These are phyloP conservation scores for Melanotaenia pygmaea DNA, from an alignment of 2,797 vertebrate species.

Conservation along the genomic window DNA sequence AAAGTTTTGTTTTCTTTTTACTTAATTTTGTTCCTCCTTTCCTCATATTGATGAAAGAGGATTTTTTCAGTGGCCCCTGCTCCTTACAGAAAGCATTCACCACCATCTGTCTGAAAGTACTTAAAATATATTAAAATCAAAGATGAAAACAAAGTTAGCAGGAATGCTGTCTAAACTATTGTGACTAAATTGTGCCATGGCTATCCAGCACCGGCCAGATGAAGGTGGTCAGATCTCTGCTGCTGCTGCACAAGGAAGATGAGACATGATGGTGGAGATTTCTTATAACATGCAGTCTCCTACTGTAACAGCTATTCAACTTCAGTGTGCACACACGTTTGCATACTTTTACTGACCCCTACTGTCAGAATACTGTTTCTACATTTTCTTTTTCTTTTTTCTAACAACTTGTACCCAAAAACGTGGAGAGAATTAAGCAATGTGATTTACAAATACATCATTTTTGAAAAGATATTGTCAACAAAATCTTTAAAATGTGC, in stretches of 20 bases:
- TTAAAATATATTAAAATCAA: not conserved
- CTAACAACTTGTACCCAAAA: not conserved
- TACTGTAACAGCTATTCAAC: constrained; percentile 20
- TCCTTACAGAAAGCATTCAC: not conserved
- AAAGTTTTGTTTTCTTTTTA: too few relatives aligned
- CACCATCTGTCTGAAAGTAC: not conserved
- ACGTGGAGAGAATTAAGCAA: not conserved
- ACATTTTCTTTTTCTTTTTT: constrained; percentile 14
- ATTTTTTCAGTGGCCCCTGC: not conserved
- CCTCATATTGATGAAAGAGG: not conserved
- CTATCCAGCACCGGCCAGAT: not conserved
- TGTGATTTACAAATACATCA: too few relatives aligned
- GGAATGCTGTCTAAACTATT: not conserved
- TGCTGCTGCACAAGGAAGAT: constrained; percentile 9
- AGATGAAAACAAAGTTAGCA: not conserved
- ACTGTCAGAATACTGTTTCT: constrained; percentile 28
- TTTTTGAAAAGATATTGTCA: too few relatives aligned
- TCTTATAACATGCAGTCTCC: not conserved
- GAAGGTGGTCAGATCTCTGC: not conserved
- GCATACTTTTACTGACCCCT: constrained; percentile 64
- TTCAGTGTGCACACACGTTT: not conserved
- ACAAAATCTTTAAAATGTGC: not conserved
- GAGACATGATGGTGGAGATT: not conserved
- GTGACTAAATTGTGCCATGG: not conserved
- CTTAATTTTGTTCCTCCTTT: not conserved